Conservation (phyloP, 2,888 invertebrate genomes). For the Doris montereyensis region DNA sequence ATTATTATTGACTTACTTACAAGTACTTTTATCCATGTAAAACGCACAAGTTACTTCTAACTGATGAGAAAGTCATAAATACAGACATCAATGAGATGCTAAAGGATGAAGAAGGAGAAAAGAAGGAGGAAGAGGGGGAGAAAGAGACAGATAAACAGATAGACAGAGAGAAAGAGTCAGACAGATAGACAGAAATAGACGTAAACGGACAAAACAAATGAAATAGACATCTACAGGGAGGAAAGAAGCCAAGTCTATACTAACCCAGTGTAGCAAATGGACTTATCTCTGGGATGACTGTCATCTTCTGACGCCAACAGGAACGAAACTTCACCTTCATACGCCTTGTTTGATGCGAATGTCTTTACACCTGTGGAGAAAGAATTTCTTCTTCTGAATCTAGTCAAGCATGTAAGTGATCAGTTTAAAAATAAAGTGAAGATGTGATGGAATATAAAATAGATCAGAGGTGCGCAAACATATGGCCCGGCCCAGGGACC, state of each 20-base stretch:
- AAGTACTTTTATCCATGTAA: too few relatives aligned
- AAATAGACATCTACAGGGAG: too few relatives aligned
- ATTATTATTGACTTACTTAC: too few relatives aligned
- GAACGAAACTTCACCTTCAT: constrained; percentile 71
- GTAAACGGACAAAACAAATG: background rate
- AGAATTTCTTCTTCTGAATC: too few relatives aligned
- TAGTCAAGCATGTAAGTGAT: too few relatives aligned
- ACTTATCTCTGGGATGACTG: constrained; percentile 65
- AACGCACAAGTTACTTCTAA: too few relatives aligned
- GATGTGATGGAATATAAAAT: too few relatives aligned
- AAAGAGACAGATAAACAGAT: background rate
- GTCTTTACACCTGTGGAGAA: constrained; percentile 69
- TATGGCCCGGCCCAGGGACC: too few relatives aligned
- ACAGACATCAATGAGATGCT: too few relatives aligned
- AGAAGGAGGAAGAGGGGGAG: background rate
- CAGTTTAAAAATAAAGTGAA: too few relatives aligned
- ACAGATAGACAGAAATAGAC: background rate
- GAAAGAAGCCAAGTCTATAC: constrained; percentile 25
- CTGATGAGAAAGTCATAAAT: too few relatives aligned
- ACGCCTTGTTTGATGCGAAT: constrained; percentile 66
- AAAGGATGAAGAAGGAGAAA: background rate
- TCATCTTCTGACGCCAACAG: constrained; percentile 61
- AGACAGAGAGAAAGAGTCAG: background rate
- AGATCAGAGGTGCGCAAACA: too few relatives aligned
- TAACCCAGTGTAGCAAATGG: constrained; percentile 68